Base-by-base conservation (phyloP, 2,797 vertebrate genomes). In the Chaenodraco wilsoni region DNA sequence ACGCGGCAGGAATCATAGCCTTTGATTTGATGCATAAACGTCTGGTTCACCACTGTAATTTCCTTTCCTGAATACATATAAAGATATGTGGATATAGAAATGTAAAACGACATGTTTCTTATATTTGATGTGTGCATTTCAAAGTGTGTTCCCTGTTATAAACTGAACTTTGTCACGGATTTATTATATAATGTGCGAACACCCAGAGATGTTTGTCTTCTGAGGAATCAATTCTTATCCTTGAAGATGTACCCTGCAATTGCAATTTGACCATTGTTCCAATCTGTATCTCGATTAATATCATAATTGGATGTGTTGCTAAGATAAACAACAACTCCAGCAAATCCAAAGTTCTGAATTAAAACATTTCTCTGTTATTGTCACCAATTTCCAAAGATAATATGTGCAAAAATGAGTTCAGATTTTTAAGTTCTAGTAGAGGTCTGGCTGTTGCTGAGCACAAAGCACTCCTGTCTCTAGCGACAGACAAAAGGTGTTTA, bases 401-500 rank as follows among this genome's bases (percentile, higher is more conserved):
- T 31, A 41, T n/a, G 23, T 58, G 37, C 59, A 63, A 62, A 66
- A 33, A 74, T 59, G 31, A n/a, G 21, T 43, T 75, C 11, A 14
- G 61, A 66, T 65, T 75, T 9, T 50, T 46, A 60, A 64, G 43
- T 58, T 86, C 46, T 84, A 61, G 52, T 27, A 4, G 51, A 58
- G n/a, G 51, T 74, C 43, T 40, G 27, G 27, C 71, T 49, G 69
- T 56, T 79, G 59, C 67, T 43, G 57, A 73, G 59, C 74, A 62
- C 52, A 67, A 16, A 8, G 21, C 65, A 65, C 55, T 61, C 68
- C 55, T 72, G 81, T 81, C 68, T 83, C 40, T 45, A 66, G 78
- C 6, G 55, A 74, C 76, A 72, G 27, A 80, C 62, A 63, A 65
- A 83, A 74, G 70, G 65, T 73, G 69, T 74, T 40, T 65, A 50